Percentiles rank a stretch among this genome's conserved stretches.
These are phyloP conservation scores for Nemotelus pantherinus DNA, from an alignment of 2,888 invertebrate genomes.

Conservation along the genomic window DNA sequence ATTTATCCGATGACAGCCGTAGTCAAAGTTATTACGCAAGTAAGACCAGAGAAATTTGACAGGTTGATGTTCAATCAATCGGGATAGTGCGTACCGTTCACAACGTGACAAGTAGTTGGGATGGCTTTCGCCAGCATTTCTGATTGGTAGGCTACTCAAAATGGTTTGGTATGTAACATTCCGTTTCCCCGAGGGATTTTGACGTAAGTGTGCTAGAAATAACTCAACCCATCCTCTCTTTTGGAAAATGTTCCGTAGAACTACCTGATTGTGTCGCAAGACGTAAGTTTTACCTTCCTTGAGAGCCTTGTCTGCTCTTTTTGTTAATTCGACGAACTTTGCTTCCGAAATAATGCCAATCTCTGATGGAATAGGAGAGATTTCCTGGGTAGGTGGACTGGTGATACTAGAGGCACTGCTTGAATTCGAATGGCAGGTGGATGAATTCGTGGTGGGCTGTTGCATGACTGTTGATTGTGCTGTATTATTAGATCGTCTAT, in stretches of 20 bases:
- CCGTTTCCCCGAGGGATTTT: conserved; percentile 1
- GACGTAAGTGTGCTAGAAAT: not conserved
- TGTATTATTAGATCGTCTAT: too few relatives aligned
- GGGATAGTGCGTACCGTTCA: not conserved
- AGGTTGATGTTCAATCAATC: conserved; percentile 9
- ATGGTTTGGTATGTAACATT: conserved; percentile 2
- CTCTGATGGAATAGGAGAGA: not conserved
- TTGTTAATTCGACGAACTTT: not conserved
- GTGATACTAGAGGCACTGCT: too few relatives aligned
- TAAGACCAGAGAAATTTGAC: conserved; percentile 6
- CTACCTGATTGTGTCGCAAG: not conserved
- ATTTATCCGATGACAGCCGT: conserved; percentile 52
- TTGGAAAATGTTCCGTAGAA: not conserved
- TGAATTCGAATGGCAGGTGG: too few relatives aligned
- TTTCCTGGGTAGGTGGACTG: too few relatives aligned
- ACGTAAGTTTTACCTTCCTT: conserved; percentile 18
- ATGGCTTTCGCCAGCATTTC: not conserved
- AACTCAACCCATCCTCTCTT: conserved; percentile 20
- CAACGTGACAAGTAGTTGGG: not conserved
- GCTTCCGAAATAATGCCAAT: not conserved
- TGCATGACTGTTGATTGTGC: too few relatives aligned
- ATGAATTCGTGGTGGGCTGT: too few relatives aligned
- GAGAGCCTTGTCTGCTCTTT: conserved; percentile 13
- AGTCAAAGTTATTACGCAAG: conserved; percentile 10
- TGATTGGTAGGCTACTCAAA: not conserved